Conservation (phyloP, 2,888 invertebrate species). For the Boloria euphrosyne region DNA sequence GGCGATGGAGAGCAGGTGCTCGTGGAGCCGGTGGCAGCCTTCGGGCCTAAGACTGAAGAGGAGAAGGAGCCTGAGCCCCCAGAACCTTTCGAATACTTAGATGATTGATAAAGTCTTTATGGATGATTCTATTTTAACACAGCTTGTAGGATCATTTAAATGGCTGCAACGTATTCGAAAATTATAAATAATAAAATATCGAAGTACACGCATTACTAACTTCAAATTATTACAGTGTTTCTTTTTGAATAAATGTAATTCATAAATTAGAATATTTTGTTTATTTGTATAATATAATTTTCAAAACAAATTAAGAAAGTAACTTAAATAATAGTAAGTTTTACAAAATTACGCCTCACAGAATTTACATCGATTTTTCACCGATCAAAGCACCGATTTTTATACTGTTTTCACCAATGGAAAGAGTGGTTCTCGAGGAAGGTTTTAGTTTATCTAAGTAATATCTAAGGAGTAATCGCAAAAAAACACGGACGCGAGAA, state of each 20-base stretch:
- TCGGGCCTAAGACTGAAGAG: constrained; percentile 95
- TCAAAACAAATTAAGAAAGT: background rate
- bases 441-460: too few relatives aligned
- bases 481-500: too few relatives aligned
- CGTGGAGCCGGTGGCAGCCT: constrained; percentile 96
- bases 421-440: too few relatives aligned
- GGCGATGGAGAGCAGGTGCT: constrained; percentile 91
- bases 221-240: constrained; percentile 55
- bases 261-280: constrained; percentile 29
- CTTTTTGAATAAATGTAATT: constrained; percentile 44
- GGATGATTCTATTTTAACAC: constrained; percentile 48
- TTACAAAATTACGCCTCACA: too few relatives aligned
- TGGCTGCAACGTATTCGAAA: constrained; percentile 60
- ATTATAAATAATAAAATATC: constrained; percentile 54
- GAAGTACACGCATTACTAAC: constrained; percentile 62
- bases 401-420: too few relatives aligned
- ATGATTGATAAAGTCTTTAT: constrained; percentile 83
- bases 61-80: constrained; percentile 98
- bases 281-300: constrained; percentile 1
- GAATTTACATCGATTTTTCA: too few relatives aligned
- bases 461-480: too few relatives aligned
- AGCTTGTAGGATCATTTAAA: constrained; percentile 54
- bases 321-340: too few relatives aligned
- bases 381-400: too few relatives aligned
- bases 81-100: constrained; percentile 97